Evolutionary conservation across 2,113 vertebrate species (phyloP).

Genomic region (Gavialis gangeticus): DNA sequence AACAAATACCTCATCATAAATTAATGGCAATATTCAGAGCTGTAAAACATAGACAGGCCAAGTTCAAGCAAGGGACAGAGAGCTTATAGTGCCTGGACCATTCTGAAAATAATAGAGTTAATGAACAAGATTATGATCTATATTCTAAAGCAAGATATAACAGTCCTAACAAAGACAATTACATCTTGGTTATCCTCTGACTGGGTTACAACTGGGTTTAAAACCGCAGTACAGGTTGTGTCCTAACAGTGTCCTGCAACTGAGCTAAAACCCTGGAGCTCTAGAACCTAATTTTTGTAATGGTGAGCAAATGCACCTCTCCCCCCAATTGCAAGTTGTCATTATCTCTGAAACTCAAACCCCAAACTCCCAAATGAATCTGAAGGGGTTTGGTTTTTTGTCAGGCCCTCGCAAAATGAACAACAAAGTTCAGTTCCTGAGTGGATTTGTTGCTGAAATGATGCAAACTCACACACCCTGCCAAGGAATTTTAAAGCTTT

Average conservation of each 20-base stretch:
- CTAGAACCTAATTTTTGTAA: neutral
- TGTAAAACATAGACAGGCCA: conserved; percentile 12
- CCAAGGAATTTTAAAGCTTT: neutral
- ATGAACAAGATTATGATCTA: neutral
- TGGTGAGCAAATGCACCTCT: neutral
- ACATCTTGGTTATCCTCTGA: neutral
- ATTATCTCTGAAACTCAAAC: neutral
- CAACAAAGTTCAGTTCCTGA: neutral
- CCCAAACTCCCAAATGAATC: neutral
- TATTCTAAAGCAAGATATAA: neutral
- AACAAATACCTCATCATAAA: conserved; percentile 37
- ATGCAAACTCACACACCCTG: neutral
- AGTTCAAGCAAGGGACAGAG: conserved; percentile 32
- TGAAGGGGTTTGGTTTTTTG: neutral
- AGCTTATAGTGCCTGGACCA: neutral
- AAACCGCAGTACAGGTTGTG: neutral
- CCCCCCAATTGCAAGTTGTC: neutral
- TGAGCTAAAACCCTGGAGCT: neutral
- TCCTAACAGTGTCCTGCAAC: neutral
- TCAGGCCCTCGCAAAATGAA: neutral
- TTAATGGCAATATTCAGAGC: neutral
- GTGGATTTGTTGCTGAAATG: neutral
- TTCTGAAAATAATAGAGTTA: conserved; percentile 14
- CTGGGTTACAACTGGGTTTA: conserved; percentile 12
- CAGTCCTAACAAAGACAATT: conserved; percentile 21